A percentile compares a stretch with the other conserved stretches of the same genome.
phyloP scores from a whole-genome alignment of 2,797 vertebrate genomes.

The Tapera naevia region DNA sequence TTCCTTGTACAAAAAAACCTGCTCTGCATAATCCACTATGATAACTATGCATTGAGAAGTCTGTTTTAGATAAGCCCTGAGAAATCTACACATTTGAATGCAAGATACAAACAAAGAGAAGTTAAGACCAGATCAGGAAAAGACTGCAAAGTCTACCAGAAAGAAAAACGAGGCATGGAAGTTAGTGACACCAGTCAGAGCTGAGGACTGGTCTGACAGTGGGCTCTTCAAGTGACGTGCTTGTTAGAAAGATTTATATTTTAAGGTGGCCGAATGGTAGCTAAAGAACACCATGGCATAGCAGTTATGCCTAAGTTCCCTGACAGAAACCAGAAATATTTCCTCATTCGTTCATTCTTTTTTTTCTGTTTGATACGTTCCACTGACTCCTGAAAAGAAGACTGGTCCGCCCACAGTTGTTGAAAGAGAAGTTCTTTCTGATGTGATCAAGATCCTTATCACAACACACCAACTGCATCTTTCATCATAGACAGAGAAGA shows the following conservation, averaged over 20 bases:
- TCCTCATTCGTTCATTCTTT: neutral
- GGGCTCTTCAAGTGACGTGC: neutral
- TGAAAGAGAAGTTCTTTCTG: fast-evolving
- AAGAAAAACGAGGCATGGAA: neutral
- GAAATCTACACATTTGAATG: neutral
- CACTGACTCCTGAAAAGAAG: neutral
- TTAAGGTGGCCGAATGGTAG: neutral
- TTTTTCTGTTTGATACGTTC: neutral
- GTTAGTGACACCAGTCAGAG: neutral
- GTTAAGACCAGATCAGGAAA: neutral
- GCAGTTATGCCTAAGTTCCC: neutral
- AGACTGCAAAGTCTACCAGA: neutral
- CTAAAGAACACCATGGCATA: neutral
- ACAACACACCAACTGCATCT: neutral
- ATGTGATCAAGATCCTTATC: neutral
- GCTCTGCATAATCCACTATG: neutral
- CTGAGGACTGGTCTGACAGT: neutral
- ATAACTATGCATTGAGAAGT: neutral
- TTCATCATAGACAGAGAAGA: neutral
- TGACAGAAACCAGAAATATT: neutral
- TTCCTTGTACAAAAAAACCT: neutral
- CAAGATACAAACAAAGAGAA: neutral
- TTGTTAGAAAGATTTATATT: neutral
- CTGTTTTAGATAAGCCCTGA: neutral
- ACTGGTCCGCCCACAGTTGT: neutral